Base-by-base conservation (phyloP, 2,888 invertebrate species). In the Stramonita haemastoma region DNA sequence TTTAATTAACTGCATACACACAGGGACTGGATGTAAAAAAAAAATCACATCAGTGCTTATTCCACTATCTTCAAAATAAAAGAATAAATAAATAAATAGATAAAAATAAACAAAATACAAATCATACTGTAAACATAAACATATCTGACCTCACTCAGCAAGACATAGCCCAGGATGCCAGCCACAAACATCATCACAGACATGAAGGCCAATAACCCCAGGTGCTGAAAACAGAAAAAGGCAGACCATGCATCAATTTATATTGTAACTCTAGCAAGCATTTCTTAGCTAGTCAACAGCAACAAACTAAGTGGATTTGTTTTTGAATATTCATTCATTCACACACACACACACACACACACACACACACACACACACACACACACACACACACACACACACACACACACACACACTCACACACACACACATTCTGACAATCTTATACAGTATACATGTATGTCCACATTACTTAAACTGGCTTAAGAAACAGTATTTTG, bases 141-240 rank as follows among this genome's bases (percentile, higher is more conserved):
- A 77, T 29, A 15, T 29, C 90, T 90, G 92, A 94, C 94, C 92
- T 94, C 93, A 57, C 93, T 91, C 66, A 93, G 92, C 84, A 94
- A 93, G 13, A 93, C 93, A 91, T 94, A 94, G 56, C 94, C 94
- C 73, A 94, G 90, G 81, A 94, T 92, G 57, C 94, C 94, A n/a
- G 94, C 94, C 84, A 93, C 94, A 92, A 94, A 93, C 87, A 94
- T 87, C 87, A 92, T 93, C 87, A 94, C 90, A 19, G 94, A 93
- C 89, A 93, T 89, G 89, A 94, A 94, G 13, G 93, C 93, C 90
- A 94, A 90, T 26, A 93, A 90, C 81, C 93, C 92, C 84, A 94
- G 89, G 87, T 94, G 94, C 94, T 94, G 93, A 91, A 93, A 93
- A 60, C 46, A 87, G 19, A 79, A 29, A 32, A 46, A 87, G 56